These are phyloP conservation scores for Genyomyrus donnyi DNA, from an alignment of 2,113 vertebrate genomes.

Conservation along the genomic window DNA sequence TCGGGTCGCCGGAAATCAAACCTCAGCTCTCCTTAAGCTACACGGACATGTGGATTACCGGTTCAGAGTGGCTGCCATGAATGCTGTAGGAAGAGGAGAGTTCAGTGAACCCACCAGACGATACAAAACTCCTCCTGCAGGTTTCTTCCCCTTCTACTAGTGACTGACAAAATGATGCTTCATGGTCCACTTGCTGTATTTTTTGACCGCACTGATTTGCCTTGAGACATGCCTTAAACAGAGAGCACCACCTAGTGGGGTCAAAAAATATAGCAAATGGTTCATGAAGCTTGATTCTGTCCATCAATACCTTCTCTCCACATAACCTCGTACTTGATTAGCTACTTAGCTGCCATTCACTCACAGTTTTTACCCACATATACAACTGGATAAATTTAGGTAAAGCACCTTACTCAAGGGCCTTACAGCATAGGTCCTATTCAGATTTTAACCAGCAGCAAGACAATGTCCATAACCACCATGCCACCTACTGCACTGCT, in stretches of 20 bases:
- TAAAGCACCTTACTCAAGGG: not conserved
- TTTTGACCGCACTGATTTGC: not conserved
- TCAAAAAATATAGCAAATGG: not conserved
- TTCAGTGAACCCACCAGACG: slow-evolving; percentile 67
- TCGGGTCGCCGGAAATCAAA: slow-evolving; percentile 59
- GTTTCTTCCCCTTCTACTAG: slow-evolving; percentile 44
- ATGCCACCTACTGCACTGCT: not conserved
- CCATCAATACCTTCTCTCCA: not conserved
- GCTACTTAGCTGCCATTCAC: not conserved
- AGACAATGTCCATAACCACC: not conserved
- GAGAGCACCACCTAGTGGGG: not conserved
- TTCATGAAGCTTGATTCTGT: not conserved
- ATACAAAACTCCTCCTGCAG: slow-evolving; percentile 74
- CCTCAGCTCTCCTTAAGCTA: slow-evolving; percentile 58
- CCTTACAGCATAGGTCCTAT: not conserved
- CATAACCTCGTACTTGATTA: not conserved
- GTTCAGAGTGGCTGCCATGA: slow-evolving; percentile 73
- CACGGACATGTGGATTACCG: slow-evolving; percentile 74
- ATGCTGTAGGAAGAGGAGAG: slow-evolving; percentile 70
- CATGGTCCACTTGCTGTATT: not conserved
- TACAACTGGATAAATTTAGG: not conserved
- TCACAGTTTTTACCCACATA: not conserved
- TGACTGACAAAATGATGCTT: not conserved
- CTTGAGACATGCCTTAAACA: not conserved
- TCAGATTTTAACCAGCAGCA: not conserved